phyloP scores from a whole-genome alignment of 2,797 vertebrate genomes.

The Amazonetta brasiliensis region DNA sequence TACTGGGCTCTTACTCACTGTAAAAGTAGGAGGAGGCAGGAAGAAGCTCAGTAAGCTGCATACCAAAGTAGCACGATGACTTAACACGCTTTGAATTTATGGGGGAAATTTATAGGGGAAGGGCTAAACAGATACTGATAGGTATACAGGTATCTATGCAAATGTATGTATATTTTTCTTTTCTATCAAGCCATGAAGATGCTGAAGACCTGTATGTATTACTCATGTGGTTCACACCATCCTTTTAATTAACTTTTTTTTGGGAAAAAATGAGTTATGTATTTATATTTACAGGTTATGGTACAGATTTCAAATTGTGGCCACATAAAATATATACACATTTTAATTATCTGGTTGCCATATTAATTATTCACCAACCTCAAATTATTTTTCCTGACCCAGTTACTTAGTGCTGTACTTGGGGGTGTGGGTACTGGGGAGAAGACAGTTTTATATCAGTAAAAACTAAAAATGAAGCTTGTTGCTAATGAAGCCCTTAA shows the following conservation, averaged over 20 bases:
- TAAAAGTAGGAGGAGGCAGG: not conserved
- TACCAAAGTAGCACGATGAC: not conserved
- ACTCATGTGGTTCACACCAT: not conserved
- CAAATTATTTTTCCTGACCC: not conserved
- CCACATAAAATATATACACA: fast-evolving
- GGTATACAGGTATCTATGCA: not conserved
- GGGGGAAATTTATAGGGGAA: not conserved
- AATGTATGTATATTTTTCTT: not conserved
- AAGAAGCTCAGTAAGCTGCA: not conserved
- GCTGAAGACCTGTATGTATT: not conserved
- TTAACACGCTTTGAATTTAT: not conserved
- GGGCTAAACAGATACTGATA: not conserved
- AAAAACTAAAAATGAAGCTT: not conserved
- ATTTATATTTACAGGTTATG: not conserved
- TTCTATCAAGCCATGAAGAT: not conserved
- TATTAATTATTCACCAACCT: not conserved
- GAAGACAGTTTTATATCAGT: not conserved
- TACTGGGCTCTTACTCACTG: not conserved
- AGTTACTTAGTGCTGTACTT: not conserved
- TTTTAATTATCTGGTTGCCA: not conserved
- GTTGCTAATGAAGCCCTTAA: not conserved
- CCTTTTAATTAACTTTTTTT: not conserved
- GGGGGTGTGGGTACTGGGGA: not conserved
- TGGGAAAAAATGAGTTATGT: fast-evolving
- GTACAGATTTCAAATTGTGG: not conserved